Evolutionary conservation across 2,888 invertebrate species (phyloP), one percentile per base, ranked within the genome.

Genomic region (Mayetiola destructor): DNA sequence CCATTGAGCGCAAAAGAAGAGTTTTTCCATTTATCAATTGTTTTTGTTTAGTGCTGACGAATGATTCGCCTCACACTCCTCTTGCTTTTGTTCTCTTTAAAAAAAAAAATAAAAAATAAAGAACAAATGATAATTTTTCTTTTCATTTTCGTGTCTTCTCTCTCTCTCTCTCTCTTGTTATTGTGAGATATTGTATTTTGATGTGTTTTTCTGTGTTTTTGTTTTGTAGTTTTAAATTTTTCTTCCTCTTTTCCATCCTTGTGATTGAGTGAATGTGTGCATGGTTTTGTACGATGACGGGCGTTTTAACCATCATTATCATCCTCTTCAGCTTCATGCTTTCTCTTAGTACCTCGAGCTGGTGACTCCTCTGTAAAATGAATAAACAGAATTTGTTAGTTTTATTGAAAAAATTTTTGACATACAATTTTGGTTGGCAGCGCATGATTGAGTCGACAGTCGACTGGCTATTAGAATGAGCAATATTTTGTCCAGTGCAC

Each of bases 321-420:
- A 18, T 37, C 59, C 58, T 16, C 60, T 68, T 72, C 72, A 66
- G 70, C 82, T 68, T 82, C 82, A 66, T 78, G 78, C 76, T 84
- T 84, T 77, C 83, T 78, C 69, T 83, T 84, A 72, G 82, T 83
- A 64, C 83, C 83, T 71, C 82, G 73, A 59, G 77, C 77, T 63
- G 80, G 75, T 63, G 77, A 69, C 63, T 75, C 75, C 72, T 71
- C 66, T 75, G 67, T 58, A 58, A 61, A 62, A 61, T n/a, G n/a
- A n/a, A 32, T 9, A 32, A 32, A 32, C 8, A 32, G 32, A 32
- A 32, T 9, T 32, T 6, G 12, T 32, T 9, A 12, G 32, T 32
- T 32, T 32, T 32, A 32, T 6, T 32, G n/a, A n/a, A n/a, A n/a
- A n/a, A n/a, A n/a, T n/a, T n/a, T n/a, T n/a, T n/a, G n/a, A n/a